Percentiles rank a stretch among this genome's conserved stretches.
Conservation (phyloP, 2,888 invertebrate genomes). For the Rhyacophila evoluta region DNA sequence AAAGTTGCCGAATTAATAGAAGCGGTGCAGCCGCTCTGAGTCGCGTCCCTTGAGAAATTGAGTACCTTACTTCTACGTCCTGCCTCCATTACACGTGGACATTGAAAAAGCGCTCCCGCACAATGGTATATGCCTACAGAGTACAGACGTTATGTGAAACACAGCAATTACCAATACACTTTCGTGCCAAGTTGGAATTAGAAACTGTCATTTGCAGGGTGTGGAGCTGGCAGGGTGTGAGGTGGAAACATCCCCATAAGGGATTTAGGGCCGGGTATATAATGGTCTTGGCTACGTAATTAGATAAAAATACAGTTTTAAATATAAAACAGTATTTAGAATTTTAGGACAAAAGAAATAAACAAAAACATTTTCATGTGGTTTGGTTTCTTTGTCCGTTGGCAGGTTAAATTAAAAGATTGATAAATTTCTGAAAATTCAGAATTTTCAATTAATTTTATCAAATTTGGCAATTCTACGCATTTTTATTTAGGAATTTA, state of each 20-base stretch:
- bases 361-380: too few relatives aligned
- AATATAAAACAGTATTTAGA: too few relatives aligned
- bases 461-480: too few relatives aligned
- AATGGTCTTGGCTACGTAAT: not conserved
- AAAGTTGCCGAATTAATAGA: not conserved
- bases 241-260: not conserved
- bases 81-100: slow-evolving; percentile 52
- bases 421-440: too few relatives aligned
- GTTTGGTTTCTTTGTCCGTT: too few relatives aligned
- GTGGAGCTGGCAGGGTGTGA: slow-evolving; percentile 20
- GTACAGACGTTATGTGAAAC: slow-evolving; percentile 29
- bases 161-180: slow-evolving; percentile 68
- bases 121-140: slow-evolving; percentile 12
- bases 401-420: too few relatives aligned
- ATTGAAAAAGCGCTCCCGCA: slow-evolving; percentile 51
- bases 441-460: too few relatives aligned
- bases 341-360: too few relatives aligned
- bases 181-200: slow-evolving; percentile 73
- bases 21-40: not conserved
- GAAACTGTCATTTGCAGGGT: slow-evolving; percentile 72
- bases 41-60: slow-evolving; percentile 47
- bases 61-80: slow-evolving; percentile 54
- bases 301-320: too few relatives aligned
- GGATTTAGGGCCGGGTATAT: not conserved
- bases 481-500: too few relatives aligned